These are phyloP conservation scores for Protobothrops mucrosquamatus DNA, from an alignment of 2,113 vertebrate species.

Conservation along the genomic window DNA sequence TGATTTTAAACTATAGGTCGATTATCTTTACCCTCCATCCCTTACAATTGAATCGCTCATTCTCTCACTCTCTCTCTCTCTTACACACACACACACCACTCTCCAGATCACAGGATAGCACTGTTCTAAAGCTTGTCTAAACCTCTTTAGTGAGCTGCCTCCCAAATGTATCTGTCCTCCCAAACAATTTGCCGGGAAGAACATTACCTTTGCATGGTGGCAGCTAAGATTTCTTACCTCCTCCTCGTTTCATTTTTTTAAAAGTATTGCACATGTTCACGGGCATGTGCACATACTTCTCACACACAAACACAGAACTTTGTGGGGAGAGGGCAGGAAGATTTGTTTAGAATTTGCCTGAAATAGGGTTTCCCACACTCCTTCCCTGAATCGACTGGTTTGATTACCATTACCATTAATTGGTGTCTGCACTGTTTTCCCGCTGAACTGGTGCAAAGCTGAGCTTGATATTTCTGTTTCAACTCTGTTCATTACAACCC, in stretches of 20 bases:
- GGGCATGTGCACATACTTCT: background rate
- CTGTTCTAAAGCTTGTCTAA: background rate
- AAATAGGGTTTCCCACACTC: slow-evolving; percentile 38
- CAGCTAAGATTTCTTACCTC: background rate
- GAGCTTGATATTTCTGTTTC: background rate
- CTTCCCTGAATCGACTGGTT: slow-evolving; percentile 42
- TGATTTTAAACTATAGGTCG: background rate
- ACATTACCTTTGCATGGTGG: background rate
- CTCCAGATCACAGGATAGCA: background rate
- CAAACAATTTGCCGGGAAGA: background rate
- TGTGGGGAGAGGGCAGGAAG: background rate
- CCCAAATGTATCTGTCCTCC: background rate
- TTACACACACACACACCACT: background rate
- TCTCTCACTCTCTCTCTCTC: too few species aligned
- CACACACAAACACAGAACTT: background rate
- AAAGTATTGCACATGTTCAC: background rate
- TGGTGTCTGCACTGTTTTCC: background rate
- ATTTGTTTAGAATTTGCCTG: background rate
- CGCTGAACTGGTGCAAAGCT: slow-evolving; percentile 42
- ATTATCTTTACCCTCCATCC: too few species aligned
- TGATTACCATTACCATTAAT: slow-evolving; percentile 13
- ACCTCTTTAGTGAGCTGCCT: background rate
- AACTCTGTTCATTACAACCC: background rate
- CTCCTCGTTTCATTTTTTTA: background rate
- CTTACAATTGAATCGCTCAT: too few species aligned